These are phyloP conservation scores for Xiphophorus birchmanni DNA, from an alignment of 2,797 vertebrate genomes.

Conservation along the genomic window DNA sequence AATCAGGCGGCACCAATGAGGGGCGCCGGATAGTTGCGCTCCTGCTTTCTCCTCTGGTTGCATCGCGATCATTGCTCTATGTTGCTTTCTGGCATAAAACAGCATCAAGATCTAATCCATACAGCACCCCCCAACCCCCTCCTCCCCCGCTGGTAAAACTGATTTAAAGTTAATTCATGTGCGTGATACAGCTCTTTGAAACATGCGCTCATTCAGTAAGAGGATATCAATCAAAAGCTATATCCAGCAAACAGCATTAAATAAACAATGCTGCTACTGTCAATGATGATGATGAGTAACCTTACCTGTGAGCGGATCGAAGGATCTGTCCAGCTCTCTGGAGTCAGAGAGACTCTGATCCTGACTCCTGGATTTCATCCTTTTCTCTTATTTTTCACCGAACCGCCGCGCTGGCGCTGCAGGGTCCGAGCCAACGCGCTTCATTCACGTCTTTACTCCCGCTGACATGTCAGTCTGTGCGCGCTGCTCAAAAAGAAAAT, in stretches of 20 bases:
- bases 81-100: too few species aligned
- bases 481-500: background rate
- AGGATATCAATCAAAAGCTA: background rate
- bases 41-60: background rate
- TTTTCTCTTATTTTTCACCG: slow-evolving; percentile 15
- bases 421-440: slow-evolving; percentile 17
- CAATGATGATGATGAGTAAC: background rate
- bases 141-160: background rate
- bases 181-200: background rate
- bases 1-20: too few species aligned
- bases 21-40: too few species aligned
- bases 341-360: slow-evolving; percentile 79
- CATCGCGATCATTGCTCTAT: background rate
- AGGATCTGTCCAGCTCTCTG: slow-evolving; percentile 77
- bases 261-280: background rate
- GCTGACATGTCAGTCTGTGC: background rate
- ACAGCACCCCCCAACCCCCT: background rate
- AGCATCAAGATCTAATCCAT: background rate
- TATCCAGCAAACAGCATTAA: slow-evolving; percentile 32
- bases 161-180: background rate
- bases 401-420: slow-evolving; percentile 18
- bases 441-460: slow-evolving; percentile 25
- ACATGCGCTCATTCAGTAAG: background rate
- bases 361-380: slow-evolving; percentile 76
- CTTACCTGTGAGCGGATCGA: slow-evolving; percentile 77